A percentile compares a stretch with the other conserved stretches of the same genome.
Conservation (phyloP, 2,113 vertebrate genomes). For the Seriola aureovittata region DNA sequence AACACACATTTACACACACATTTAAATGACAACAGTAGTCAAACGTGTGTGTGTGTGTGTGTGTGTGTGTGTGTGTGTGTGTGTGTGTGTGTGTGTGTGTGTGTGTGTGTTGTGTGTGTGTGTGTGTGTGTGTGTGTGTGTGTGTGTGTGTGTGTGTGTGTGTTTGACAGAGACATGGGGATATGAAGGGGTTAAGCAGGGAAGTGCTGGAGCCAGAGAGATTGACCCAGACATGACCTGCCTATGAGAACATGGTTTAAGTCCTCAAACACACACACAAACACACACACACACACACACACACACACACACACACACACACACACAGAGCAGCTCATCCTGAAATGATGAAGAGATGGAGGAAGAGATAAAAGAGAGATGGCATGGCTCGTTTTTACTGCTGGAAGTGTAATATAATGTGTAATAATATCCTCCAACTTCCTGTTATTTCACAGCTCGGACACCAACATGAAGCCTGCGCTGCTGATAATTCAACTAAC, state of each 20-base stretch:
- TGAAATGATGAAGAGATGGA: slow-evolving; percentile 52
- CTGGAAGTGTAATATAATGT: slow-evolving; percentile 37
- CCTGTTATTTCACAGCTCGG: slow-evolving; percentile 19
- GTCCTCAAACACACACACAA: background rate
- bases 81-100: slow-evolving; percentile 1
- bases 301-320: slow-evolving; percentile 46
- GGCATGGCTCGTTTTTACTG: slow-evolving; percentile 54
- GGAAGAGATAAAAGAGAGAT: slow-evolving; percentile 57
- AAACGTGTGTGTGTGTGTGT: background rate
- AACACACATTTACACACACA: background rate
- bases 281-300: background rate
- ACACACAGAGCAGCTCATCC: slow-evolving; percentile 63
- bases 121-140: slow-evolving; percentile 7
- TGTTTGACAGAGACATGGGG: slow-evolving; percentile 6
- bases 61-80: slow-evolving; percentile 5
- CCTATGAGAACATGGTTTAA: slow-evolving; percentile 77
- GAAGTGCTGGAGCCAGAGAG: slow-evolving; percentile 79
- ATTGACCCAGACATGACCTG: slow-evolving; percentile 83
- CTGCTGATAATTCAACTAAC: background rate
- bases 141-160: background rate
- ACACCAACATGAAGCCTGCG: background rate
- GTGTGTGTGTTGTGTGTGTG: background rate
- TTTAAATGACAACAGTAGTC: slow-evolving; percentile 31
- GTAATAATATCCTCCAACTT: slow-evolving; percentile 24
- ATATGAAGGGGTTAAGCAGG: slow-evolving; percentile 75